Conservation (phyloP, 1,140 invertebrate species). For the Caerostris extrusa region DNA sequence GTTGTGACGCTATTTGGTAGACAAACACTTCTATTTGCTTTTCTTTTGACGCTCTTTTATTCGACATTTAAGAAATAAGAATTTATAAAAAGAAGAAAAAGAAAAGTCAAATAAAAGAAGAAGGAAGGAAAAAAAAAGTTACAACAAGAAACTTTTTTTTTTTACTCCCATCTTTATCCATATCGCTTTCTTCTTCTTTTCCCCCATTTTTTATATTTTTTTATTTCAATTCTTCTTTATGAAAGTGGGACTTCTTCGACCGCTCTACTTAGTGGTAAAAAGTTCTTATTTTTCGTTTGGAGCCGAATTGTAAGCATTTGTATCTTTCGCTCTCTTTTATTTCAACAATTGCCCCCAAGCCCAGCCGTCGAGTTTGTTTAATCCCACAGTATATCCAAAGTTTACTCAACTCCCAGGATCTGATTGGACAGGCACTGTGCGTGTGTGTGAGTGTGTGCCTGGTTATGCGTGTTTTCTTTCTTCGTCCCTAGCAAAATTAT, state of each 20-base stretch:
- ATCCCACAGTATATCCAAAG: conserved; percentile 76
- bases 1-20: conserved; percentile 70
- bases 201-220: neutral
- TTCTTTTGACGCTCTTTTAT: conserved; percentile 76
- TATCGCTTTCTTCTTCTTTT: conserved; percentile 25
- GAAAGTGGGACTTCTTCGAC: conserved; percentile 66
- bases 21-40: conserved; percentile 77
- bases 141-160: conserved; percentile 53
- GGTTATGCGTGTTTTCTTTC: conserved; percentile 76
- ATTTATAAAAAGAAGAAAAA: conserved; percentile 67
- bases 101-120: too few relatives aligned
- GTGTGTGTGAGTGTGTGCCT: conserved; percentile 68
- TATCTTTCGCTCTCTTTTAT: conserved; percentile 74
- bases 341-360: conserved; percentile 75
- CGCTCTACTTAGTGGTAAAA: conserved; percentile 75
- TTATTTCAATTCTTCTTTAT: conserved; percentile 59
- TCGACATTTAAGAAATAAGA: conserved; percentile 76
- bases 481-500: conserved; percentile 75
- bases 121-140: neutral
- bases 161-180: conserved; percentile 28
- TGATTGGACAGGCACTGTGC: conserved; percentile 72
- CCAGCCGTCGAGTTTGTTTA: conserved; percentile 76
- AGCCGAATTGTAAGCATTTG: conserved; percentile 72
- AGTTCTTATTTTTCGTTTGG: conserved; percentile 73
- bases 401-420: conserved; percentile 76